Conservation (phyloP, 2,113 vertebrate species). For the Halichoerus grypus region DNA sequence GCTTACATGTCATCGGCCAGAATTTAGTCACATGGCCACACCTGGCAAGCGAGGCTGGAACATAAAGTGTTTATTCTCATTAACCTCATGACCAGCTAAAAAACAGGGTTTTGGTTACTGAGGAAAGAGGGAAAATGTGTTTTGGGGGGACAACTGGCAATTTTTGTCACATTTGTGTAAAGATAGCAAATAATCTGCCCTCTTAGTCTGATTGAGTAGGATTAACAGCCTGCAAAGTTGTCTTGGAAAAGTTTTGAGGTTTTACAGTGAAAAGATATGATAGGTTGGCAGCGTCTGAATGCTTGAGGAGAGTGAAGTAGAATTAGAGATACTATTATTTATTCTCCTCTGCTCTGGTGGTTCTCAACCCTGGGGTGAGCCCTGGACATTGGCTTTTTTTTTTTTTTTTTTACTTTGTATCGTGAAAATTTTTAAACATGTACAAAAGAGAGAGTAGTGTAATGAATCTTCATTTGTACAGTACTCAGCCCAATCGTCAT, state of each 20-base stretch:
- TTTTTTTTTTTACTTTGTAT: not conserved
- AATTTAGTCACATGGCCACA: not conserved
- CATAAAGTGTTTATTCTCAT: not conserved
- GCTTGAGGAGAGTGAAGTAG: not conserved
- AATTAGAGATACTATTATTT: not conserved
- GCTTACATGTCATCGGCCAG: not conserved
- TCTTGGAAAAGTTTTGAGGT: not conserved
- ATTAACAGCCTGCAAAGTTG: not conserved
- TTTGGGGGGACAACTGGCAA: not conserved
- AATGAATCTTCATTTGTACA: not conserved
- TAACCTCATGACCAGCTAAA: not conserved
- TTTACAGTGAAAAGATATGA: not conserved
- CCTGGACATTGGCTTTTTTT: not conserved
- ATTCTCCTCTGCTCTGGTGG: not conserved
- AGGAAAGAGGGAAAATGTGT: not conserved
- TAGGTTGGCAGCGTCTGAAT: not conserved
- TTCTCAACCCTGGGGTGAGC: not conserved
- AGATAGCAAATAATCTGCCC: not conserved
- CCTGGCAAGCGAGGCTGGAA: not conserved
- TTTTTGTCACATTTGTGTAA: not conserved
- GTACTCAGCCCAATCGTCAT: not conserved
- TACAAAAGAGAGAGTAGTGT: not conserved
- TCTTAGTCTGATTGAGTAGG: not conserved
- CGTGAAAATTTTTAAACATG: not conserved
- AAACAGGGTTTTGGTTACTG: not conserved